These are phyloP conservation scores for Xanthia togata DNA, from an alignment of 2,888 invertebrate genomes.

Conservation along the genomic window DNA sequence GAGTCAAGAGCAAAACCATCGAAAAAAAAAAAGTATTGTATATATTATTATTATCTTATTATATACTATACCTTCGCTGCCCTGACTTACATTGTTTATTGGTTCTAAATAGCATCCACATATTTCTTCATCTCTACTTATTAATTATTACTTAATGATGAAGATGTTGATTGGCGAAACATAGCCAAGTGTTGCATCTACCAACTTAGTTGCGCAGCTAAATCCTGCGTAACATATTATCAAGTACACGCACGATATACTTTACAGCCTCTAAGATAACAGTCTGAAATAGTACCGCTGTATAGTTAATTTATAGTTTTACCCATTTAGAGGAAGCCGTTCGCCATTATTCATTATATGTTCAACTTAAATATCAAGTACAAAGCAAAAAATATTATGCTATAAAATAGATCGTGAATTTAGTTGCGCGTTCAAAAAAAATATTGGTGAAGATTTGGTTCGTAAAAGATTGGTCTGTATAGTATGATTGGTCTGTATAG, in stretches of 20 bases:
- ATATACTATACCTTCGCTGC: neutral
- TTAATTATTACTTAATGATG: conserved; percentile 20
- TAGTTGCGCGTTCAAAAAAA: too few relatives aligned
- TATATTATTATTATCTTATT: too few relatives aligned
- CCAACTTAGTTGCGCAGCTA: conserved; percentile 25
- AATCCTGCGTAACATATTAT: conserved; percentile 35
- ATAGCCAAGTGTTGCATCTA: conserved; percentile 1
- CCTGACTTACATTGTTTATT: neutral
- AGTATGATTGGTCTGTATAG: too few relatives aligned
- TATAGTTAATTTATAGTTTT: conserved; percentile 18
- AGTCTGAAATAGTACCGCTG: conserved; percentile 1
- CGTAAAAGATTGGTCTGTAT: too few relatives aligned
- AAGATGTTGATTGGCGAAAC: conserved; percentile 19
- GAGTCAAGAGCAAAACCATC: too few relatives aligned
- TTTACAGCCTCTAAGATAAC: conserved; percentile 38
- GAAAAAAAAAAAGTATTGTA: too few relatives aligned
- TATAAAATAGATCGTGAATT: too few relatives aligned
- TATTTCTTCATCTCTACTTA: conserved; percentile 15
- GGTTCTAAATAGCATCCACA: neutral
- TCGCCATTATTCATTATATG: neutral
- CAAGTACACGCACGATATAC: conserved; percentile 37
- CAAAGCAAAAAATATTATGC: too few relatives aligned
- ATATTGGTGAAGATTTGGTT: too few relatives aligned
- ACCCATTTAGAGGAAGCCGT: neutral
- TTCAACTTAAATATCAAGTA: too few relatives aligned